Evolutionary conservation across 2,888 invertebrate genomes (phyloP).

Genomic region (Lottia scabra): DNA sequence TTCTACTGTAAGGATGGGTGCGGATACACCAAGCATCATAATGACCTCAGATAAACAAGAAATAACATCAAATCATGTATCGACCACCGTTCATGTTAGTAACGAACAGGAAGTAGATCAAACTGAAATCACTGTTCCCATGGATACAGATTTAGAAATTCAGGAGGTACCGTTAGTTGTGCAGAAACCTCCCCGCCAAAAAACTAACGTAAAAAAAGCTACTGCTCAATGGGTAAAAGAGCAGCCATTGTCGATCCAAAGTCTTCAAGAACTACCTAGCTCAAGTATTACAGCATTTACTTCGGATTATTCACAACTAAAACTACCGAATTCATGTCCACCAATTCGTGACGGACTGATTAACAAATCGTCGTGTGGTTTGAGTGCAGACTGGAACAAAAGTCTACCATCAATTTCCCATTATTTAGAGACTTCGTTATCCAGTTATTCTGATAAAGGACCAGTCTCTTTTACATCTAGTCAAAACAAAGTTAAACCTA

Average conservation of each 20-base stretch:
- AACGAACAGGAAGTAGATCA: neutral
- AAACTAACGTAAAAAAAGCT: conserved; percentile 13
- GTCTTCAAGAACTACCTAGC: conserved; percentile 29
- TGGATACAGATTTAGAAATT: neutral
- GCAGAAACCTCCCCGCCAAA: conserved; percentile 12
- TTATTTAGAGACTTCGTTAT: neutral
- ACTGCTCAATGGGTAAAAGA: conserved; percentile 46
- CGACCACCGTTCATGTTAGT: too few relatives aligned
- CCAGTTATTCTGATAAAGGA: neutral
- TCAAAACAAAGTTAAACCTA: neutral
- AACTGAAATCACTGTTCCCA: neutral
- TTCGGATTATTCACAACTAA: neutral
- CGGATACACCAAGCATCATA: neutral
- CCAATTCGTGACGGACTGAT: conserved; percentile 20
- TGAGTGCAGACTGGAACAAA: conserved; percentile 27
- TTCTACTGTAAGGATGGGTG: neutral
- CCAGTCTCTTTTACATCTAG: neutral
- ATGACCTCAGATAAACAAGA: neutral
- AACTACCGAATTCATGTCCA: conserved; percentile 21
- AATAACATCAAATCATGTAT: neutral
- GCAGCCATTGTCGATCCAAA: conserved; percentile 33
- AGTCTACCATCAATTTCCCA: conserved; percentile 23
- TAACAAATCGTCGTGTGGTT: conserved; percentile 12
- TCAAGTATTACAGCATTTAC: too few relatives aligned
- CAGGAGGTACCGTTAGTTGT: neutral